Percentiles rank a stretch among this genome's conserved stretches.
phyloP scores from a whole-genome alignment of 2,113 vertebrate genomes.

The Nanger granti region DNA sequence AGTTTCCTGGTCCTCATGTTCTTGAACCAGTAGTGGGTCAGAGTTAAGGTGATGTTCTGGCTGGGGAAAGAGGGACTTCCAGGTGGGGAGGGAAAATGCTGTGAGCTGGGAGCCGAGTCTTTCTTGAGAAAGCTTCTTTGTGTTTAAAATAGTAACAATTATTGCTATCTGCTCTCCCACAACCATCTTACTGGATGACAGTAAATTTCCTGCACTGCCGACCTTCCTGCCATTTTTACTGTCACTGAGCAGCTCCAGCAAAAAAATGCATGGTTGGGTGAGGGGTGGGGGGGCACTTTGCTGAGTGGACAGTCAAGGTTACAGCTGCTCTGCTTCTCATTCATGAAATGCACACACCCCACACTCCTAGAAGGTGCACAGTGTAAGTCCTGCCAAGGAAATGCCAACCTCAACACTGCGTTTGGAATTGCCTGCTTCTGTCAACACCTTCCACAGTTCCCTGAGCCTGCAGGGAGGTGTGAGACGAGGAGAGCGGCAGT shows the following conservation, averaged over 20 bases:
- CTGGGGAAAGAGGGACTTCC: not conserved
- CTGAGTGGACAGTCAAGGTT: not conserved
- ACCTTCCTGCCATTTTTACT: too few relatives aligned
- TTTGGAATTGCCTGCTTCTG: slow-evolving; percentile 40
- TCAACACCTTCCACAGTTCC: slow-evolving; percentile 53
- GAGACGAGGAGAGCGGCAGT: slow-evolving; percentile 25
- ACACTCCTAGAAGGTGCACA: not conserved
- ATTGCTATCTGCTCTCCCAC: not conserved
- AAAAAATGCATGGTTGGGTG: not conserved
- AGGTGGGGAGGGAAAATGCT: not conserved
- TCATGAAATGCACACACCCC: not conserved
- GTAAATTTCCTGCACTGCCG: not conserved
- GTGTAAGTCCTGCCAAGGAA: slow-evolving; percentile 46
- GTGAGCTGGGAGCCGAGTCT: not conserved
- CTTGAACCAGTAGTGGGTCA: not conserved
- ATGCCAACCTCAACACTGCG: slow-evolving; percentile 24
- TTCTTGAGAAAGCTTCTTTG: not conserved
- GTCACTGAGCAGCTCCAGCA: not conserved
- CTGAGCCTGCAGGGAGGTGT: not conserved
- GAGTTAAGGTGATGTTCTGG: not conserved
- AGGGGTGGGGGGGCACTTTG: not conserved
- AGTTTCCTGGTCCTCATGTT: not conserved
- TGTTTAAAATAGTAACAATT: slow-evolving; percentile 2
- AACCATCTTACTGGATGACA: not conserved
- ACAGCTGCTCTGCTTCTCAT: not conserved